Conservation (phyloP, 35 echinoderm and acorn worm genomes). For the Stichopus chloronotus region DNA sequence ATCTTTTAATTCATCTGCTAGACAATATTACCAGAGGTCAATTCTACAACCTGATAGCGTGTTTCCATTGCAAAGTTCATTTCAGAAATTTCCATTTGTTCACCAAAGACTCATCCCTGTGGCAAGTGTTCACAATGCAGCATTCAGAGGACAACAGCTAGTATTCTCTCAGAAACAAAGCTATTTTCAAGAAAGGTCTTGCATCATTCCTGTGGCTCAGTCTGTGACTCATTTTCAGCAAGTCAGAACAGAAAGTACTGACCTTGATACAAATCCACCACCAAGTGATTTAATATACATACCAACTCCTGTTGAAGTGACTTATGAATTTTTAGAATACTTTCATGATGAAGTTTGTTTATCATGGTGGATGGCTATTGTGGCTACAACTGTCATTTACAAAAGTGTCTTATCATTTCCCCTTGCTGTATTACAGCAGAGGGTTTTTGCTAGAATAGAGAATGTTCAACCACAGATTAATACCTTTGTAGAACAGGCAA, state of each 20-base stretch:
- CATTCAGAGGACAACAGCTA: neutral
- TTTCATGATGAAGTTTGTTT: conserved; percentile 64
- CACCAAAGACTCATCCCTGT: neutral
- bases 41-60: neutral
- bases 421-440: conserved; percentile 77
- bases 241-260: neutral
- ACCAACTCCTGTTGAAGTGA: conserved; percentile 76
- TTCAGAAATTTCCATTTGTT: neutral
- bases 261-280: neutral
- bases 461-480: conserved; percentile 90
- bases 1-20: neutral
- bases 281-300: conserved; percentile 54
- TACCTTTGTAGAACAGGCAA: conserved; percentile 75
- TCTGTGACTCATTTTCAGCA: neutral
- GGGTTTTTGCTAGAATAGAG: conserved; percentile 79
- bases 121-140: neutral
- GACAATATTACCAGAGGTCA: neutral
- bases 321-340: conserved; percentile 86
- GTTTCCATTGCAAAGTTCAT: neutral
- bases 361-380: conserved; percentile 93
- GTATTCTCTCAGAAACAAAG: neutral
- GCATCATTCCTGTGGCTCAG: neutral
- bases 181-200: neutral
- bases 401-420: conserved; percentile 69
- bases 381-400: conserved; percentile 64